Base-by-base conservation (phyloP, 2,113 vertebrate species). In the Platycercus adscitus region DNA sequence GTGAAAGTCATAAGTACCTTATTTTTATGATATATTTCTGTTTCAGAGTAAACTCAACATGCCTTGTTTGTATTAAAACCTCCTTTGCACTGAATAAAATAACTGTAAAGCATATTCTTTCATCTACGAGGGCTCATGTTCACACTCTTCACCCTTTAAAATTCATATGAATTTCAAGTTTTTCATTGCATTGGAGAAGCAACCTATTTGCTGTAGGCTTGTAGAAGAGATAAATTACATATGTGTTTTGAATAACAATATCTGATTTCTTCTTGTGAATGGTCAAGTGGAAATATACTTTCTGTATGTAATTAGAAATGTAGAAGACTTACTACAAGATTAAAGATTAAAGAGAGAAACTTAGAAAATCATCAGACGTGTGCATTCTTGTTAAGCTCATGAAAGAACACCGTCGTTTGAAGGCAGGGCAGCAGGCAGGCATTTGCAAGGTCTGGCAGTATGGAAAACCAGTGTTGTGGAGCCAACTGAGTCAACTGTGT, bases 191-290 rank as follows among this genome's bases (percentile, higher is more conserved):
- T 12, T 81, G 82, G 49, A 73, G 50, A 95, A 81, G 56, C 70
- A 88, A 87, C 86, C 81, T 84, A 35, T 96, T 97, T 96, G 95
- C 96, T 95, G 91, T 88, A 37, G 65, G 68, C 58, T 95, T 79
- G 60, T 52, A 96, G 83, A 88, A 84, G 46, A 55, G 79, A 77
- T 26, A 72, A 96, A 92, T 95, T 71, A 58, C 55, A 10, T 56
- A 17, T 56, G 80, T 94, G 94, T 75, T 94, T 86, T 93, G 96
- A 96, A 98, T 89, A 89, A 88, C 89, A 96, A 77, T 95, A 80
- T 77, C 70, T 58, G 73, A 37, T 83, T 93, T 85, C 91, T 94
- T 86, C 92, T 93, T 49, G 50, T 5, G 56, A 79, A 68, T 75
- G 90, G 80, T 93, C 31, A 15, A 87, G 91, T 65, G 69, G 66